phyloP scores from a whole-genome alignment of 2,797 vertebrate genomes.

The Poeciliopsis infans region DNA sequence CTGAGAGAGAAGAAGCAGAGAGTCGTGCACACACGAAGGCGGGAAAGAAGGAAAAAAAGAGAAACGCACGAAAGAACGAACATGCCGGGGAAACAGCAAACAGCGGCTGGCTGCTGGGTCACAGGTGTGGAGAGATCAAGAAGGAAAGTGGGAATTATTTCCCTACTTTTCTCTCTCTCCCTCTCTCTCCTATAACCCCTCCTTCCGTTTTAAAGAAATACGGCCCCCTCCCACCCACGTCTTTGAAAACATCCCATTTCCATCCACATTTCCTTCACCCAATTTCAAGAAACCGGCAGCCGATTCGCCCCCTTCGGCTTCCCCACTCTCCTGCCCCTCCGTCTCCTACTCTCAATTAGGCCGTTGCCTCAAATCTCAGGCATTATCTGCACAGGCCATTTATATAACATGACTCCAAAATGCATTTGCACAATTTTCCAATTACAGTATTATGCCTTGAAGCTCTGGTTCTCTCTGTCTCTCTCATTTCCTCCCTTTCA shows the following conservation, averaged over 20 bases:
- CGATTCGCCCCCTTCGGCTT: slow-evolving; percentile 58
- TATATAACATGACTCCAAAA: slow-evolving; percentile 80
- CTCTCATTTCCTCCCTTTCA: slow-evolving; percentile 65
- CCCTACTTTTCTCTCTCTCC: slow-evolving; percentile 24
- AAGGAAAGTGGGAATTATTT: slow-evolving; percentile 73
- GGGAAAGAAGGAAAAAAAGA: background rate
- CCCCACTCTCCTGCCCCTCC: slow-evolving; percentile 60
- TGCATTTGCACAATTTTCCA: slow-evolving; percentile 80
- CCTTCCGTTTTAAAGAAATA: slow-evolving; percentile 61
- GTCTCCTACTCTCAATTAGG: slow-evolving; percentile 76
- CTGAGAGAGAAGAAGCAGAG: slow-evolving; percentile 42
- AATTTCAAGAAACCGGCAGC: slow-evolving; percentile 73
- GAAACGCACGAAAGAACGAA: background rate
- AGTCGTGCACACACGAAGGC: slow-evolving; percentile 32
- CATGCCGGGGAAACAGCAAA: slow-evolving; percentile 47
- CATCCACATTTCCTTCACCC: slow-evolving; percentile 70
- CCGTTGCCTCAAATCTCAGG: slow-evolving; percentile 67
- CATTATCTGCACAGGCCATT: slow-evolving; percentile 78
- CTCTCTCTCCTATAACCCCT: slow-evolving; percentile 28
- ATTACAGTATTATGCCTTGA: slow-evolving; percentile 78
- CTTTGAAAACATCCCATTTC: slow-evolving; percentile 74
- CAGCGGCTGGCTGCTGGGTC: slow-evolving; percentile 67
- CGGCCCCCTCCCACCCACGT: slow-evolving; percentile 39
- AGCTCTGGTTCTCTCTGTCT: slow-evolving; percentile 68
- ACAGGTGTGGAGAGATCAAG: slow-evolving; percentile 70